These are phyloP conservation scores for Ophthalmolycus amberensis DNA, from an alignment of 2,113 vertebrate genomes.

Conservation along the genomic window DNA sequence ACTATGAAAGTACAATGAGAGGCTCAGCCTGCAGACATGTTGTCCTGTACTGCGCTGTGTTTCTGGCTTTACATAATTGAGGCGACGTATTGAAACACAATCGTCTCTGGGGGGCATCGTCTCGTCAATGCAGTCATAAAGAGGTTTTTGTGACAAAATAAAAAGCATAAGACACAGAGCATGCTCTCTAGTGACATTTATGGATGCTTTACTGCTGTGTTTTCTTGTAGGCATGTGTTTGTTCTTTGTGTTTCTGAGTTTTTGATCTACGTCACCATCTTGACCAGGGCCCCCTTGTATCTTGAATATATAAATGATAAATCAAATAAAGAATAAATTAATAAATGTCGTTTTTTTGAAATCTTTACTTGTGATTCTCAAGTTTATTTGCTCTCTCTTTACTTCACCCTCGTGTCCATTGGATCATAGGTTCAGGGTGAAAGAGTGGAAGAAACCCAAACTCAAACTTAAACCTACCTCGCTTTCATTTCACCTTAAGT, in stretches of 20 bases:
- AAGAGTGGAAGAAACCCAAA: neutral
- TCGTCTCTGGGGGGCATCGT: constrained; percentile 7
- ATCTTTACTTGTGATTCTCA: too few species aligned
- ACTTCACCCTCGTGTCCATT: too few species aligned
- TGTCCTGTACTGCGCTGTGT: constrained; percentile 33
- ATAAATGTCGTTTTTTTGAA: too few species aligned
- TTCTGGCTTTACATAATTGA: constrained; percentile 19
- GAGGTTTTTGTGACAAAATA: neutral
- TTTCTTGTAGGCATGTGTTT: too few species aligned
- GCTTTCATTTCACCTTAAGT: neutral
- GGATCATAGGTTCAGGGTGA: neutral
- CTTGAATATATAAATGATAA: neutral
- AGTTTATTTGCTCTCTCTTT: too few species aligned
- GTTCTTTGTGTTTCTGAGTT: neutral
- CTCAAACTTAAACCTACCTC: neutral
- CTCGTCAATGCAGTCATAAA: constrained; percentile 9
- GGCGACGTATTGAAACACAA: constrained; percentile 33
- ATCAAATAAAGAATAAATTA: too few species aligned
- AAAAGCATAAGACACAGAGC: neutral
- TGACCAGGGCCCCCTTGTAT: too few species aligned
- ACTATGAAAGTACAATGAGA: constrained; percentile 28
- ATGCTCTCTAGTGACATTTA: neutral
- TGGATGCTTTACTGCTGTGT: neutral
- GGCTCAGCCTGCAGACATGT: constrained; percentile 21
- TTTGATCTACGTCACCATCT: too few species aligned